A percentile compares a stretch with the other conserved stretches of the same genome.
phyloP scores from a whole-genome alignment of 2,797 vertebrate genomes.

The Calcarius lapponicus region DNA sequence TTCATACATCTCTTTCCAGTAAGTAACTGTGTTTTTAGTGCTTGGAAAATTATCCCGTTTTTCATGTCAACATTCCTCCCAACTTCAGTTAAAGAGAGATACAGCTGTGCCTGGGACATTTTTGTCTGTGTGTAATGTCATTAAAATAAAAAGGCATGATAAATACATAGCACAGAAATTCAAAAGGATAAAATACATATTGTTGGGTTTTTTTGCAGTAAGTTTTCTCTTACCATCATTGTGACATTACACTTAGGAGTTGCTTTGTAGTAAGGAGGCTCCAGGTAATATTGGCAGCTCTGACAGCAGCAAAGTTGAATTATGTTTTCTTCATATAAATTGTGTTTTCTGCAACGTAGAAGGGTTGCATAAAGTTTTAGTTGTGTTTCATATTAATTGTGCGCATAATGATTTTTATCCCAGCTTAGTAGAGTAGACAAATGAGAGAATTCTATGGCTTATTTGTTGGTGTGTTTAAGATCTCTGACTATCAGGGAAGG shows the following conservation, averaged over 20 bases:
- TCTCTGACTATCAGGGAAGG: background rate
- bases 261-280: background rate
- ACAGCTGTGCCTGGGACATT: background rate
- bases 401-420: background rate
- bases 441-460: background rate
- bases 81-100: background rate
- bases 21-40: constrained; percentile 59
- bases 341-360: background rate
- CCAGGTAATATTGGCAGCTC: background rate
- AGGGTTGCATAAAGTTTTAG: background rate
- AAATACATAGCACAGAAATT: background rate
- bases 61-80: background rate
- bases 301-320: background rate
- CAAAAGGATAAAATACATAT: background rate
- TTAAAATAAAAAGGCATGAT: background rate
- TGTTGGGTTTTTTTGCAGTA: background rate
- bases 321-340: background rate
- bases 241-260: background rate
- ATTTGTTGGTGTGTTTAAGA: background rate
- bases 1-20: constrained; percentile 98
- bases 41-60: background rate
- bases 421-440: background rate
- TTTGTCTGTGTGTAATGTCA: background rate
- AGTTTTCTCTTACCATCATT: background rate
- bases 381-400: background rate